A percentile compares a stretch with the other conserved stretches of the same genome.
phyloP scores from a whole-genome alignment of 2,113 vertebrate species.

The Myotis lucifugus region DNA sequence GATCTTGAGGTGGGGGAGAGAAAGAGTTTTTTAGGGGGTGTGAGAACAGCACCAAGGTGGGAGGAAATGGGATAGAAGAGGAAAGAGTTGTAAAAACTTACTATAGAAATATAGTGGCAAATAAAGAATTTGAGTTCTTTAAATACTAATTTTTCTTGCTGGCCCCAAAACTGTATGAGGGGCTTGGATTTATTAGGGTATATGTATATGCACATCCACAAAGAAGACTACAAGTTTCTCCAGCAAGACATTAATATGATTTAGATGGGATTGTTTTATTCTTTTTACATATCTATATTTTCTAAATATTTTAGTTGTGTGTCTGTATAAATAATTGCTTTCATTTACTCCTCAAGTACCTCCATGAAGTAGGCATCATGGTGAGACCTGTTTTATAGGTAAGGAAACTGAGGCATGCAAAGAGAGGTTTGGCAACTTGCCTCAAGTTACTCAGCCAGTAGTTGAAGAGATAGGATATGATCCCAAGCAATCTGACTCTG shows the following conservation, averaged over 20 bases:
- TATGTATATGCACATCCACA: background rate
- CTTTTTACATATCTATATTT: background rate
- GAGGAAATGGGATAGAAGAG: background rate
- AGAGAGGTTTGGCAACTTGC: background rate
- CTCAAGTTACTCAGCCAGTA: no score
- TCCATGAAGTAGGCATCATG: background rate
- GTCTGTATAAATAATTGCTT: background rate
- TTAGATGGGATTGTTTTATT: background rate
- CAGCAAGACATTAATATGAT: background rate
- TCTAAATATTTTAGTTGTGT: background rate
- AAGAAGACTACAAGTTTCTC: background rate
- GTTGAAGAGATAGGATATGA: background rate
- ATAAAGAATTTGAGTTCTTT: background rate
- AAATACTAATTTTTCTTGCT: background rate
- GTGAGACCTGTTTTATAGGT: background rate
- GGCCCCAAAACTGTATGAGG: background rate
- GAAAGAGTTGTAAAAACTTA: background rate
- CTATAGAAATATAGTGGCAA: background rate
- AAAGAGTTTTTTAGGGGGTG: background rate
- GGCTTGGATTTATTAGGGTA: background rate
- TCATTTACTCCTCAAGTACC: background rate
- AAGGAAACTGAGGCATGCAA: background rate
- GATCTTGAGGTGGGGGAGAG: background rate
- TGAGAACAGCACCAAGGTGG: background rate
- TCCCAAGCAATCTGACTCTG: background rate